Evolutionary conservation across 2,797 vertebrate species (phyloP).

Genomic region (Rhynchotus rufescens): DNA sequence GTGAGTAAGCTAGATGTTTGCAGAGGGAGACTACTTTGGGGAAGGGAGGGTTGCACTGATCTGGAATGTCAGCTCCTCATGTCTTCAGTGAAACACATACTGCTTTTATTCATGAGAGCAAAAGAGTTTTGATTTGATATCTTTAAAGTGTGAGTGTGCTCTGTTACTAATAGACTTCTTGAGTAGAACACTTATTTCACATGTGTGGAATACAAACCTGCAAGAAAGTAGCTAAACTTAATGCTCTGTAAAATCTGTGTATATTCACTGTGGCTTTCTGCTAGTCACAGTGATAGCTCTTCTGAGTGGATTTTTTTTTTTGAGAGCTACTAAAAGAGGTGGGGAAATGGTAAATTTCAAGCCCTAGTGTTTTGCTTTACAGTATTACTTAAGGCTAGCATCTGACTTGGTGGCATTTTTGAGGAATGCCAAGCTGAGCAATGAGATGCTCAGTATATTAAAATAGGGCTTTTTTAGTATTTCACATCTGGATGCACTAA

Average conservation of each 20-base stretch:
- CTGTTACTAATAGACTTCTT: background rate
- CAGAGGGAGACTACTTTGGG: background rate
- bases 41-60: background rate
- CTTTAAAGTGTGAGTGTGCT: background rate
- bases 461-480: background rate
- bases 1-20: constrained; percentile 76
- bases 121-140: background rate
- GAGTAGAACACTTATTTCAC: background rate
- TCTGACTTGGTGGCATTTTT: background rate
- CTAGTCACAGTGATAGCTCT: background rate
- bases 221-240: background rate
- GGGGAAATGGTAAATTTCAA: background rate
- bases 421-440: background rate
- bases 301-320: background rate
- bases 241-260: background rate
- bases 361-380: background rate
- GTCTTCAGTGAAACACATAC: background rate
- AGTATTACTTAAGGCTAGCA: background rate
- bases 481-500: background rate
- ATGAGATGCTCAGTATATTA: background rate
- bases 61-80: background rate
- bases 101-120: background rate
- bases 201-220: background rate
- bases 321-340: background rate
- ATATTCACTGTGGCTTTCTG: background rate